A percentile compares a stretch with the other conserved stretches of the same genome.
Evolutionary conservation across 2,113 vertebrate species (phyloP).

Genomic region (human): GRCh38 chr2:136933501-136934000

Average conservation of each 20-base stretch:
- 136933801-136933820: not conserved
- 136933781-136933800: not conserved
- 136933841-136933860: not conserved
- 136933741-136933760: not conserved
- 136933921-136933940: not conserved
- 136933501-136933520: too few species aligned
- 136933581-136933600: too few species aligned
- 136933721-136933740: not conserved
- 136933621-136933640: not conserved
- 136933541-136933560: too few species aligned
- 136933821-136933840: not conserved
- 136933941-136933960: not conserved
- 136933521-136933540: too few species aligned
- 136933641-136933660: conserved; percentile 18
- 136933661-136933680: not conserved
- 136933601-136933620: not conserved
- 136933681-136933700: not conserved
- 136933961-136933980: not conserved
- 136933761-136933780: not conserved
- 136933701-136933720: too few species aligned
- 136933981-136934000: conserved; percentile 28
- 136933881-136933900: not conserved
- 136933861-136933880: not conserved
- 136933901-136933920: not conserved
- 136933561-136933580: too few species aligned